These are phyloP conservation scores for Papilio protenor DNA, from an alignment of 2,888 invertebrate species.

Conservation along the genomic window DNA sequence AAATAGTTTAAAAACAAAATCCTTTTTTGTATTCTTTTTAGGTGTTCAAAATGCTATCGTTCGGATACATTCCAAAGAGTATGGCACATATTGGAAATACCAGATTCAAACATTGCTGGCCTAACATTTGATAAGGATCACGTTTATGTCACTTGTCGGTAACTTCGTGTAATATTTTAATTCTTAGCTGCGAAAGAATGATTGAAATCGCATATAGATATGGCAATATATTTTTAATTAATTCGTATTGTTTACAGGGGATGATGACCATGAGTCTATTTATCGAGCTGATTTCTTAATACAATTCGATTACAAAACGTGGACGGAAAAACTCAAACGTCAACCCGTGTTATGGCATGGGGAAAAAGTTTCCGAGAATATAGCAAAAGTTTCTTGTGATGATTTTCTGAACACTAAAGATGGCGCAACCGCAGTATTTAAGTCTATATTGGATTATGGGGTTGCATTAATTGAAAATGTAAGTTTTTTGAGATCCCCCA, in stretches of 20 bases:
- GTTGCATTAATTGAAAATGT: conserved; percentile 78
- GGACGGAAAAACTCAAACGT: conserved; percentile 63
- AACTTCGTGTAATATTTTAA: neutral
- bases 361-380: conserved; percentile 65
- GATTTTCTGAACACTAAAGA: conserved; percentile 77
- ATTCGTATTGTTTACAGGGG: conserved; percentile 76
- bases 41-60: conserved; percentile 86
- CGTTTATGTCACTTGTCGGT: conserved; percentile 83
- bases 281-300: conserved; percentile 78
- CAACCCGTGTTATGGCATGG: conserved; percentile 79
- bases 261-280: conserved; percentile 82
- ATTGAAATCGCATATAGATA: neutral
- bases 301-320: conserved; percentile 65
- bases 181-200: neutral
- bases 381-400: conserved; percentile 69
- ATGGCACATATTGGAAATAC: conserved; percentile 82
- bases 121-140: conserved; percentile 61
- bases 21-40: conserved; percentile 52
- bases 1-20: neutral
- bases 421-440: conserved; percentile 75
- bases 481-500: conserved; percentile 43
- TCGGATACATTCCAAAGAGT: conserved; percentile 84
- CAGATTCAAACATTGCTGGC: conserved; percentile 70
- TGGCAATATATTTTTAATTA: neutral
- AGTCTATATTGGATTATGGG: conserved; percentile 81